Percentiles rank a stretch among this genome's conserved stretches.
These are phyloP conservation scores for Drosophila vallismaia DNA, from an alignment of 2,888 invertebrate species.

Conservation along the genomic window DNA sequence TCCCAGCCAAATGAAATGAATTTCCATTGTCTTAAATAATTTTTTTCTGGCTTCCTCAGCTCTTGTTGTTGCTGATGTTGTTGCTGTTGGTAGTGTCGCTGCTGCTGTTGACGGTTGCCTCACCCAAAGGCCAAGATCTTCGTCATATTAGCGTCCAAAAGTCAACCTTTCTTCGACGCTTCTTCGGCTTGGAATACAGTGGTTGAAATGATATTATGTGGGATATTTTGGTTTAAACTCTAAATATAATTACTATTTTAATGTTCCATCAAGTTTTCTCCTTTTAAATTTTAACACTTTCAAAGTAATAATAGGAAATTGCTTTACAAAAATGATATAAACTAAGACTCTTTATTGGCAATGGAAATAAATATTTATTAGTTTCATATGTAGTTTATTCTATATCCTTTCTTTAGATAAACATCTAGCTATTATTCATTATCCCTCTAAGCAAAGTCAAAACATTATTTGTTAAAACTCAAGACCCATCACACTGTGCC, in stretches of 20 bases:
- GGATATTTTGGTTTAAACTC: too few relatives aligned
- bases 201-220: background rate
- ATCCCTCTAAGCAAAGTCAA: too few relatives aligned
- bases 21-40: slow-evolving; percentile 71
- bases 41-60: slow-evolving; percentile 62
- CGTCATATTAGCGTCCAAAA: slow-evolving; percentile 79
- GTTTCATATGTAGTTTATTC: too few relatives aligned
- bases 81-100: slow-evolving; percentile 27
- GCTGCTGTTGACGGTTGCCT: slow-evolving; percentile 44
- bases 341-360: too few relatives aligned
- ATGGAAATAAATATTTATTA: too few relatives aligned
- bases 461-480: background rate
- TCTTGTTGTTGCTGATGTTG: slow-evolving; percentile 32
- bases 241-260: too few relatives aligned
- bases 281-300: too few relatives aligned
- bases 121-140: slow-evolving; percentile 80
- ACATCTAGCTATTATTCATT: too few relatives aligned
- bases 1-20: slow-evolving; percentile 63
- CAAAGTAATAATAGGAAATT: too few relatives aligned
- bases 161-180: slow-evolving; percentile 66
- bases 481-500: slow-evolving; percentile 20
- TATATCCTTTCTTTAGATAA: too few relatives aligned
- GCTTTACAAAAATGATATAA: too few relatives aligned
- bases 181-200: slow-evolving; percentile 48
- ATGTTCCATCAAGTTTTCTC: too few relatives aligned